A percentile compares a stretch with the other conserved stretches of the same genome.
Evolutionary conservation across 2,797 vertebrate species (phyloP).

Genomic region (Myotis planiceps): DNA sequence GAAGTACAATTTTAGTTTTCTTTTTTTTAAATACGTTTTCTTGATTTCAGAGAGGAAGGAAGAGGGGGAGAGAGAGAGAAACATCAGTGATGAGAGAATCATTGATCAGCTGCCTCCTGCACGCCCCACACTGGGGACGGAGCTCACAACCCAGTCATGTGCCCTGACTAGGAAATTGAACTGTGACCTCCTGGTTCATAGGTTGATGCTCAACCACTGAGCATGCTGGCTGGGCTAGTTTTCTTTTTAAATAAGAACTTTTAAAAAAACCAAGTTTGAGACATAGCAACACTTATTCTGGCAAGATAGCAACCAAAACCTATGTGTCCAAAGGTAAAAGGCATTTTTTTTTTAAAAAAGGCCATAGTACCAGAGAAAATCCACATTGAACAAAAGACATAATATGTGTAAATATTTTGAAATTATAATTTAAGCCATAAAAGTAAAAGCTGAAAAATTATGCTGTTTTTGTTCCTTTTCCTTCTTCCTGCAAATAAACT

Average conservation of each 20-base stretch:
- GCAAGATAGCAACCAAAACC: conserved; percentile 61
- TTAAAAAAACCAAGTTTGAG: not conserved
- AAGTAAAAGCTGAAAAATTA: conserved; percentile 44
- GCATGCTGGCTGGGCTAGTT: not conserved
- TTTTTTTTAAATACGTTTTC: conserved; percentile 41
- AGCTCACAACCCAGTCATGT: no score
- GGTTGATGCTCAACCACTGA: no score
- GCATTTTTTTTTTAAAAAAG: conserved; percentile 37
- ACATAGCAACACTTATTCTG: conserved; percentile 68
- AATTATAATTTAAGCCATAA: conserved; percentile 52
- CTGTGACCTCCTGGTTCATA: no score
- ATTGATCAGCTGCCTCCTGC: no score
- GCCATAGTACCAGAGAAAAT: not conserved
- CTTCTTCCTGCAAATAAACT: conserved; percentile 53
- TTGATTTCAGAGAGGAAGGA: no score
- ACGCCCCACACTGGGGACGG: no score
- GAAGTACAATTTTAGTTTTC: conserved; percentile 64
- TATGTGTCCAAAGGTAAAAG: conserved; percentile 43
- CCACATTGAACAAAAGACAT: conserved; percentile 36
- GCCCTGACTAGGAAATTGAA: no score
- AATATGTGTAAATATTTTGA: conserved; percentile 47
- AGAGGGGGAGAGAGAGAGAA: no score
- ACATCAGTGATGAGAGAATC: no score
- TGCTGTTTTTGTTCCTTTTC: conserved; percentile 35
- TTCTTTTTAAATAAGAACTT: not conserved